Conservation (phyloP, 2,888 invertebrate species). For the Cataglyphis livida region DNA sequence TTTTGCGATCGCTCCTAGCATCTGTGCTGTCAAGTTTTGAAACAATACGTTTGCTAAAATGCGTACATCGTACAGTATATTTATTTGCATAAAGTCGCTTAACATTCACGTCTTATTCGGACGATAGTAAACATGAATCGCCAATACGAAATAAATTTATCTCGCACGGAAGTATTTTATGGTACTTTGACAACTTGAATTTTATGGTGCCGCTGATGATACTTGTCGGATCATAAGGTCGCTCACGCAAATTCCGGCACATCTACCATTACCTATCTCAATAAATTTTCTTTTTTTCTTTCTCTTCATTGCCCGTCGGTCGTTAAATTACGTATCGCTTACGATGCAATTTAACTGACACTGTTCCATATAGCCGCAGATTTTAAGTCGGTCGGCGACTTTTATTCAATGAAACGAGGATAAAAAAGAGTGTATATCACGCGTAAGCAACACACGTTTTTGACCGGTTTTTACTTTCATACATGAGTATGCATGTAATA, state of each 20-base stretch:
- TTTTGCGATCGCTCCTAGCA: neutral
- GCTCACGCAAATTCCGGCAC: neutral
- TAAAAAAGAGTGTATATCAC: conserved; percentile 22
- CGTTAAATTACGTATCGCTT: neutral
- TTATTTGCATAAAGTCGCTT: neutral
- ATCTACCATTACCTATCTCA: conserved; percentile 1
- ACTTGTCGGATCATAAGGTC: neutral
- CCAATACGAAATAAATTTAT: conserved; percentile 7
- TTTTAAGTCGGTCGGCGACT: conserved; percentile 9
- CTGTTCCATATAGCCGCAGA: neutral
- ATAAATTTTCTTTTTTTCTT: neutral
- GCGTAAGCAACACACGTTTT: conserved; percentile 26
- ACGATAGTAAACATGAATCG: neutral
- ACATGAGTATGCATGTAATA: conserved; percentile 24
- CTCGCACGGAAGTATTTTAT: conserved; percentile 7
- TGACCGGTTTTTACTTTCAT: conserved; percentile 40
- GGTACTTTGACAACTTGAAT: neutral
- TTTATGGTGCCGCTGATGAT: neutral
- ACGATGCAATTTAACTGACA: neutral
- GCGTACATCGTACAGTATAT: neutral
- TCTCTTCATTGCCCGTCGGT: neutral
- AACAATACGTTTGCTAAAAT: conserved; percentile 7
- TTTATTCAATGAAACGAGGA: conserved; percentile 1
- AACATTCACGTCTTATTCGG: conserved; percentile 3
- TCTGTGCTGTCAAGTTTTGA: neutral